Base-by-base conservation (phyloP, 2,888 invertebrate genomes). In the Linnaemya tessellans region DNA sequence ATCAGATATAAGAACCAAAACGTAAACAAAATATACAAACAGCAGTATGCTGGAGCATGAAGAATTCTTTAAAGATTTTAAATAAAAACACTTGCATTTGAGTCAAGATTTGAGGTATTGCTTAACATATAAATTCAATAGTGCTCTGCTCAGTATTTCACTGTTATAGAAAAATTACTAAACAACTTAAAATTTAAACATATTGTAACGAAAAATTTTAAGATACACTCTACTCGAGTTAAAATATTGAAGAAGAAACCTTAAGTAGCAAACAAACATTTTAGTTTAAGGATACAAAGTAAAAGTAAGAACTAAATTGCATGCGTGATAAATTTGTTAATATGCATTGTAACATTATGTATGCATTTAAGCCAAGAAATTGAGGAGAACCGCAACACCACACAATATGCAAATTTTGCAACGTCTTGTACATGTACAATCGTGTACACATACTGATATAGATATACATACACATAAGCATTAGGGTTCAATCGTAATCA, bases 341-440 rank as follows among this genome's bases (percentile, higher is more conserved):
- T 73, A 83, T 65, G 71, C 3, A 13, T 41, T 65, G 35, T 43
- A 77, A 65, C 49, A 84, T 71, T 70, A 60, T 80, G 75, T 71
- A 80, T 46, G 58, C 43, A 75, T 80, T 75, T 64, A 51, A 68
- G 22, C 25, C 20, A 67, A 41, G 20, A 62, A 35, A 62, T 25
- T 30, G 1, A 13, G 11, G 0, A 56, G 79, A 80, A 71, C 74
- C 54, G 70, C 38, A 84, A 51, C 54, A 70, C 41, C 43, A 75
- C 67, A 75, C 49, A 74, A 70, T 65, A 84, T 84, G 84, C 65
- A 80, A 80, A 80, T 75, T 80, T 65, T 49, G 25, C 25, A 71
- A 80, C 49, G 41, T 68, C 51, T 71, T 68, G 18, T 35, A 65
- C 35, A 67, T 18, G 62, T 46, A 84, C 20, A 56, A 22, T 38